Evolutionary conservation across 2,888 invertebrate species (phyloP), one percentile per base, ranked within the genome.

Genomic region (Dryobota labecula): DNA sequence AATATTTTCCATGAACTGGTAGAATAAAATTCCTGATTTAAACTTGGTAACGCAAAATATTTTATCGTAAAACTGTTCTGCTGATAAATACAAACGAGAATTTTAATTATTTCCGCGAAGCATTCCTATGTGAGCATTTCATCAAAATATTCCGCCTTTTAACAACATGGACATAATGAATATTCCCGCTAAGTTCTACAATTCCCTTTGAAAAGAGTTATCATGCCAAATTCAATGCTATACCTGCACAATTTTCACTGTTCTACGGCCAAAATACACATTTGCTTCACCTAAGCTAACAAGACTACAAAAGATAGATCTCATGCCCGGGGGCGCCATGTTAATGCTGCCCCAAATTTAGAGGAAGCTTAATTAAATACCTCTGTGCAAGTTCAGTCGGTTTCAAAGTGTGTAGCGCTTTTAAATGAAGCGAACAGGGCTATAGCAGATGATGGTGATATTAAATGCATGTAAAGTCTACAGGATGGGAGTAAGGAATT

Each of bases 291-390:
- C 84, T 83, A 86, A 84, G 82, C 82, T 84, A 86, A 86, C 86
- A 85, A 67, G 78, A 76, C 73, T 73, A 84, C 86, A 86, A 82
- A 86, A 84, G 84, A 80, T 75, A 58, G 80, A 71, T 67, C 80
- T 61, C 71, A 70, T 76, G 76, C 76, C 70, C 67, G 60, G 79
- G 78, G 78, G 76, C 80, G 72, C 73, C 69, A 65, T 83, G 82
- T 82, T 86, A 84, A 88, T 81, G 74, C 73, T 82, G 73, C 65
- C 73, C 73, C 74, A 74, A 83, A 84, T 88, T 85, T 86, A 87
- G 67, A 87, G 84, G 82, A 75, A 83, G 80, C 80, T 86, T 88
- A 88, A 89, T 89, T 86, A 89, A 88, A 89, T 88, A 86, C 85
- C 87, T 84, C 74, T 69, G 75, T 79, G 74, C 76, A 76, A 71